Conservation (phyloP, 2,113 vertebrate genomes). For the Lepisosteus osseus region DNA sequence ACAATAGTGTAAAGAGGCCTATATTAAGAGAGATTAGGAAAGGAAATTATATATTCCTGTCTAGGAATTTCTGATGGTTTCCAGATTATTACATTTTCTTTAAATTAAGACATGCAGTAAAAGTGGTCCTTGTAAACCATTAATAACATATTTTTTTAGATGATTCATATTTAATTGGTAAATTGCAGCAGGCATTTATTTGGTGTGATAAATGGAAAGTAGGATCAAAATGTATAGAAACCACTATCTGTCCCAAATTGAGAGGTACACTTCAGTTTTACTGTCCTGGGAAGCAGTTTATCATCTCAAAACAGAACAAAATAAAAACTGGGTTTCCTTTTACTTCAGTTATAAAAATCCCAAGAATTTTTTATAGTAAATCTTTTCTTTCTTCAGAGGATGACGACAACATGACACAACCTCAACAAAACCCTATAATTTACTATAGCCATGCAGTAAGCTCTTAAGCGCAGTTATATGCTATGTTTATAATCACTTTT, state of each 20-base stretch:
- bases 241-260: too few species aligned
- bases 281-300: too few species aligned
- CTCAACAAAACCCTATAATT: constrained; percentile 38
- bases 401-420: constrained; percentile 24
- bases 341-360: too few species aligned
- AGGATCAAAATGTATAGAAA: too few species aligned
- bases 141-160: constrained; percentile 12
- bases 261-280: too few species aligned
- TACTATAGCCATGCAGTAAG: constrained; percentile 18
- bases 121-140: neutral
- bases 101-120: constrained; percentile 9
- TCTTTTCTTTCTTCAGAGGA: constrained; percentile 33
- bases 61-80: constrained; percentile 6
- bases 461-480: neutral
- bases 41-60: constrained; percentile 2
- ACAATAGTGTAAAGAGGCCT: neutral
- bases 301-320: too few species aligned
- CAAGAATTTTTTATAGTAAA: constrained; percentile 32
- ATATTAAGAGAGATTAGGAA: constrained; percentile 5
- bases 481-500: constrained; percentile 6
- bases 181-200: constrained; percentile 16
- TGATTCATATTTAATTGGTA: neutral
- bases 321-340: too few species aligned
- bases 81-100: neutral
- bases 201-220: too few species aligned